phyloP scores from a whole-genome alignment of 2,888 invertebrate genomes.

The Bombylius major region DNA sequence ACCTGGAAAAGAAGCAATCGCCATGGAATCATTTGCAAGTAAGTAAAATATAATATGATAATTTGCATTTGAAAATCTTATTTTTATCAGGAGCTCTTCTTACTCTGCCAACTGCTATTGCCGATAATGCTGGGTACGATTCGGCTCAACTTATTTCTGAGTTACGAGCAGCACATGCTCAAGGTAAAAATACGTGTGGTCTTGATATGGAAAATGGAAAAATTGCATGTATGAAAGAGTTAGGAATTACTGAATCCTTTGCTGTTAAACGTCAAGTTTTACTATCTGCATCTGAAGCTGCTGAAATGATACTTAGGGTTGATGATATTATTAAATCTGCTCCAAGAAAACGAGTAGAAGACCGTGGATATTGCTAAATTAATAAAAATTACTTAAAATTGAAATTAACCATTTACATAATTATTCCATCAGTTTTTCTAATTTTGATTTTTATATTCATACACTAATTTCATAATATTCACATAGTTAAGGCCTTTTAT shows the following conservation, averaged over 20 bases:
- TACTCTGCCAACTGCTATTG: conserved; percentile 86
- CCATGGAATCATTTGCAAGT: conserved; percentile 88
- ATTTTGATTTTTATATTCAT: background rate
- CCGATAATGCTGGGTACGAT: conserved; percentile 98
- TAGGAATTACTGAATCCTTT: conserved; percentile 94
- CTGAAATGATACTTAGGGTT: conserved; percentile 97
- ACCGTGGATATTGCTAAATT: conserved; percentile 49
- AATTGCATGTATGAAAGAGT: conserved; percentile 76
- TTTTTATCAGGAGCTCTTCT: conserved; percentile 51
- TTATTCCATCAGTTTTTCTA: background rate
- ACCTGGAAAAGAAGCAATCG: conserved; percentile 93
- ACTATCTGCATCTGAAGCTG: conserved; percentile 88
- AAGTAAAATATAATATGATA: conserved; percentile 13
- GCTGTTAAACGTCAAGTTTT: conserved; percentile 94
- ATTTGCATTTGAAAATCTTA: background rate
- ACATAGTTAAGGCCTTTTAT: background rate
- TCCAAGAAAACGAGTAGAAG: conserved; percentile 74
- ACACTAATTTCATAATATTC: background rate
- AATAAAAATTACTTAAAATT: background rate
- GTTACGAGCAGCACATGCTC: conserved; percentile 79
- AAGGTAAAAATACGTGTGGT: conserved; percentile 54
- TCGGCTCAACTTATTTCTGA: conserved; percentile 89
- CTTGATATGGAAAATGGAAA: conserved; percentile 80
- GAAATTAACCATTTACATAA: background rate
- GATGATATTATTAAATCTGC: conserved; percentile 93